These are phyloP conservation scores for Allolobophora icterica DNA, from an alignment of 2,888 invertebrate genomes.

Conservation along the genomic window DNA sequence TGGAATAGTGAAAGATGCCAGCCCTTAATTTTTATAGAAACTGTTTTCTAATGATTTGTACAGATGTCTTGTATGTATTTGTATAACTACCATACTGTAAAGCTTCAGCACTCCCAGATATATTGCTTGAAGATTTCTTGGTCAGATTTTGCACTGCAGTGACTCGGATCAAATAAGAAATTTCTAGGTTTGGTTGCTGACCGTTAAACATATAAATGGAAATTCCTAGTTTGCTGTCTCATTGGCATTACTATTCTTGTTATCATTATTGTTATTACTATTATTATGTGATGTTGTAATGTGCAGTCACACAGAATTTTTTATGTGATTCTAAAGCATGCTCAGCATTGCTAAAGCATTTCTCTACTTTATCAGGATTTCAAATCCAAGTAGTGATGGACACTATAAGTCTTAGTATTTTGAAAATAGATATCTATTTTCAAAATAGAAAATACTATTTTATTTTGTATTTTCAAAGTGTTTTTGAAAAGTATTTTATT, in stretches of 20 bases:
- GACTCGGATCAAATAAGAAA: background rate
- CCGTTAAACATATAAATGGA: background rate
- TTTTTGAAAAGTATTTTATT: no score
- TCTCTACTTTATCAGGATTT: background rate
- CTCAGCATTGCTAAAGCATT: background rate
- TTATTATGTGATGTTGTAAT: background rate
- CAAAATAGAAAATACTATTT: no score
- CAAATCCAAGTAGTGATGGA: no score
- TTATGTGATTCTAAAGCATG: constrained; percentile 5
- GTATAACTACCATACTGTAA: background rate
- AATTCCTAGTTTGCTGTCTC: background rate
- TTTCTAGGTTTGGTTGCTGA: background rate
- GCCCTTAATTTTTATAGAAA: background rate
- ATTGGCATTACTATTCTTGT: background rate
- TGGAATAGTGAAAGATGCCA: background rate
- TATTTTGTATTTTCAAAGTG: no score
- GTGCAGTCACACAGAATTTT: background rate
- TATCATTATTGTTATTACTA: background rate
- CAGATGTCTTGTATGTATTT: background rate
- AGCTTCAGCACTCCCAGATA: background rate
- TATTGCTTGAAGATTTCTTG: background rate
- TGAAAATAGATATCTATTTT: no score
- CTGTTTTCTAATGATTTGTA: constrained; percentile 14
- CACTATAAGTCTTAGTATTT: no score
- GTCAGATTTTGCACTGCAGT: background rate